phyloP scores from a whole-genome alignment of 2,888 invertebrate genomes.

The Syritta pipiens region DNA sequence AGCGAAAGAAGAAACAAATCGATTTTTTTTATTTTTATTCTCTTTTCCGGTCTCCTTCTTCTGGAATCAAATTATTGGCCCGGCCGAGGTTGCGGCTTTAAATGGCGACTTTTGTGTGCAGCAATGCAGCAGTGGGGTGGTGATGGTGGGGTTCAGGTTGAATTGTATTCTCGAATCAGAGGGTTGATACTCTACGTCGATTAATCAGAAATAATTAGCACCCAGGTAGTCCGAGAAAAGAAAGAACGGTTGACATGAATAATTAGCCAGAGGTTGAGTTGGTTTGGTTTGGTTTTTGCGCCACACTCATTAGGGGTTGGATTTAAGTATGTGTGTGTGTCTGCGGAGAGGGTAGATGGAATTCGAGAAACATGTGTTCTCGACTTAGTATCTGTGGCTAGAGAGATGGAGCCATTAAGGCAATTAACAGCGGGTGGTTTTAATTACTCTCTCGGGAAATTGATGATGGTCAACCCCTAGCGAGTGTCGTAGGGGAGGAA shows the following conservation, averaged over 20 bases:
- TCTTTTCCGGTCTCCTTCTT: not conserved
- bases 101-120: slow-evolving; percentile 23
- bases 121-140: slow-evolving; percentile 54
- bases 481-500: too few relatives aligned
- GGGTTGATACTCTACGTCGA: not conserved
- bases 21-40: slow-evolving; percentile 23
- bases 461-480: too few relatives aligned
- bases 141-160: not conserved
- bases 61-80: not conserved
- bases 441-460: slow-evolving; percentile 1
- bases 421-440: slow-evolving; percentile 7
- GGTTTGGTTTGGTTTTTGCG: not conserved
- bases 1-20: slow-evolving; percentile 31
- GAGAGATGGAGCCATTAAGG: slow-evolving; percentile 26
- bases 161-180: too few relatives aligned
- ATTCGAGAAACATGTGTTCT: not conserved
- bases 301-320: slow-evolving; percentile 12
- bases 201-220: slow-evolving; percentile 46
- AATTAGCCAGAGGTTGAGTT: slow-evolving; percentile 5
- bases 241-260: slow-evolving; percentile 38
- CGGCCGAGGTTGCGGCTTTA: not conserved
- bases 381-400: not conserved
- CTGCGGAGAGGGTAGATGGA: too few relatives aligned
- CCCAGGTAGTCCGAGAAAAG: slow-evolving; percentile 1
- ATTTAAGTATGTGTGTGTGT: too few relatives aligned